Evolutionary conservation across 2,113 vertebrate species (phyloP), one percentile per base, ranked within the genome.

Genomic region (Polypterus senegalus): DNA sequence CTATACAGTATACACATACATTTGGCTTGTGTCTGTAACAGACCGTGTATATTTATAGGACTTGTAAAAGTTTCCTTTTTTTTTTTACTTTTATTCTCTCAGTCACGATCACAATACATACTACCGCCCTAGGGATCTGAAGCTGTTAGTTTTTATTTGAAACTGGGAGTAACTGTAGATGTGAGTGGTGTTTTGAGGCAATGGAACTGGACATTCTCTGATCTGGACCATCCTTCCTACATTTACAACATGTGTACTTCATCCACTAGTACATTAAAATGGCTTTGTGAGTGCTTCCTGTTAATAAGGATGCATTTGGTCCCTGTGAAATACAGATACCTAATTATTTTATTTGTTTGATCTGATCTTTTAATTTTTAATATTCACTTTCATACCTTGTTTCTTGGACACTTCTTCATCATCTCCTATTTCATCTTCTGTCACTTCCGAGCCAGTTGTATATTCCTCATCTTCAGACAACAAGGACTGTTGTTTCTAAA

Each of bases 391-490:
- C 48, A 9, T 79, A 95, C 94, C 91, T 90, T 91, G 85, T 75
- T 94, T 97, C 74, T 82, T 98, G 62, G 83, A 88, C 10, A 88
- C 72, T 77, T 98, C 94, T 75, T 98, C 96, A 78, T 98, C 96
- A 72, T 98, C 96, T 5, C 94, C 96, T 5, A 98, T 91, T 78
- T 98, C 96, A 71, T 98, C 96, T 66, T 98, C 96, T 3, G 96
- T 98, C 75, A 97, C 91, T 76, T 98, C 94, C 54, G 96, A 98
- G 57, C 96, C 96, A 0, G 94, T 98, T 64, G 94, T 98, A 74
- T 97, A 97, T 67, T 98, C 96, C 66, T 98, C 96, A 43, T 98
- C 96, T 76, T 98, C 96, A 61, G 96, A 98, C 7, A 96, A 74
- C 59, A 97, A 74, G 0, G 90, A 86, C 49, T 96, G 96, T 59